These are phyloP conservation scores for Anser brachyrhynchus DNA, from an alignment of 2,113 vertebrate genomes.

Conservation along the genomic window DNA sequence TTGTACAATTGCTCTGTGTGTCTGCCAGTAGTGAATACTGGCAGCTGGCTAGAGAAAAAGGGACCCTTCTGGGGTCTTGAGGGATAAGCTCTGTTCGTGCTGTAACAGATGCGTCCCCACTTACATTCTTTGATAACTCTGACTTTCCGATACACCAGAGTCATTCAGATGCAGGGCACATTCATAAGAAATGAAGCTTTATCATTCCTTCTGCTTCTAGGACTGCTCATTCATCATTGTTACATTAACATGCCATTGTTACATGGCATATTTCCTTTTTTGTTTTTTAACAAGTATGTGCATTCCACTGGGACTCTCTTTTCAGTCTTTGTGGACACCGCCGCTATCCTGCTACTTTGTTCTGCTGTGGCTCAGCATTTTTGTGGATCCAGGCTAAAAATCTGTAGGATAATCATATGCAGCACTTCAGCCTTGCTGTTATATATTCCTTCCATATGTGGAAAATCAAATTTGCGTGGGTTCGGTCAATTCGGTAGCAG, in stretches of 20 bases:
- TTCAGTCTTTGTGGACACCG: rapidly evolving
- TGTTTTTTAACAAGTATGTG: background rate
- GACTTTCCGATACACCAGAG: background rate
- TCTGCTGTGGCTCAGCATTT: background rate
- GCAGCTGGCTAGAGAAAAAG: background rate
- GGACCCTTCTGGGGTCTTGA: background rate
- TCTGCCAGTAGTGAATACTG: background rate
- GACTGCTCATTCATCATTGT: background rate
- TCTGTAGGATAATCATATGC: background rate
- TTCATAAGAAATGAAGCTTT: background rate
- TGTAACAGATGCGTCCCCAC: background rate
- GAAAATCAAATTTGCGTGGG: conserved; percentile 4
- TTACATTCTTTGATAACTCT: background rate
- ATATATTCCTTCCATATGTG: conserved; percentile 34
- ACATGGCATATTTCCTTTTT: background rate
- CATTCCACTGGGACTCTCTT: background rate
- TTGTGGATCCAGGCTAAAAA: background rate
- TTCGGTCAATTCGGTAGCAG: conserved; percentile 46
- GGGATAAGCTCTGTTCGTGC: rapidly evolving
- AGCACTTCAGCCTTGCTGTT: background rate
- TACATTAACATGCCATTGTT: background rate
- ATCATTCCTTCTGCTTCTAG: background rate
- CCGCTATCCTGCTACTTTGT: rapidly evolving
- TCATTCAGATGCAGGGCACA: background rate
- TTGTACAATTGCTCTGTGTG: background rate